Evolutionary conservation across 2,113 vertebrate genomes (phyloP), one percentile per base, ranked within the genome.

Genomic region (Crotalus viridis): DNA sequence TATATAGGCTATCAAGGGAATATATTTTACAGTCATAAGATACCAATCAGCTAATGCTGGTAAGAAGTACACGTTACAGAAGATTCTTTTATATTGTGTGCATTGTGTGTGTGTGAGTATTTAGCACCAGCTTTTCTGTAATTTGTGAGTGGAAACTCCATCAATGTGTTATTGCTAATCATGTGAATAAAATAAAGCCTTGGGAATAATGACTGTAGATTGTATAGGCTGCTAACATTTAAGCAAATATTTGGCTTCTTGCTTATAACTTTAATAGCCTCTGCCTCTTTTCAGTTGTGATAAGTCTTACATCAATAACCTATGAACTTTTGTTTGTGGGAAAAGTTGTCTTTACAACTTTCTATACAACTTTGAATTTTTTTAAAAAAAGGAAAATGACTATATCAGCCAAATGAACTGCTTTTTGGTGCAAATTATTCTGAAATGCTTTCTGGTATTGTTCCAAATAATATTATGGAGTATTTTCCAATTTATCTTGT

Each of bases 261-360:
- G 22, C n/a, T 46, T 56, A 22, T 43, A 55, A 61, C 12, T 46
- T 61, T 43, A 64, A 89, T 85, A 57, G 19, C 90, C 93, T 33
- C 19, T 93, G 91, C 69, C 69, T 96, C 91, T 87, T 94, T 0
- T 90, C 59, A 51, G 74, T 90, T 96, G 93, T 0, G 0, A 92
- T 94, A 43, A 57, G 46, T 33, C 55, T 94, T 92, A 15, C 24
- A 90, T 39, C 92, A 89, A n/a, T 0, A 0, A 52, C 81, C 95
- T 81, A 54, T 92, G 87, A 94, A 90, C 43, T 94, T 22, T 26
- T 91, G n/a, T 91, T 92, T 52, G 48, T 94, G 92, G n/a, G 89
- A 91, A 94, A 95, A 0, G 13, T 69, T 48, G 8, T 88, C 13
- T 85, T 74, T 92, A 88, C 24, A 48, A 90, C 3, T 48, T 7